Conservation (phyloP, 1,140 invertebrate genomes). For the Drosophila sucinea region DNA sequence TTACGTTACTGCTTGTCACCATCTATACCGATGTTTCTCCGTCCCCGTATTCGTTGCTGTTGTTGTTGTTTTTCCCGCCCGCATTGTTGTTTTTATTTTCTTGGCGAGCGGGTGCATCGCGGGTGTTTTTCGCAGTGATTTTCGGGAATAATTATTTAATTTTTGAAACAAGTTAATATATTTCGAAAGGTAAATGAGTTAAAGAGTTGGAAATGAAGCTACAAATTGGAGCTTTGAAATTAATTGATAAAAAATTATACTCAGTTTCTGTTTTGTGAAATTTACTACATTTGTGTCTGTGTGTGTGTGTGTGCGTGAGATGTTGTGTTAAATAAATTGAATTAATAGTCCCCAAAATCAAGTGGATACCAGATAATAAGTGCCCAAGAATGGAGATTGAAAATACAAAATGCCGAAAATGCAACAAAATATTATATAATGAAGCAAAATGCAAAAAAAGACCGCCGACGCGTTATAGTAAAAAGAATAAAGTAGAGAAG, state of each 20-base stretch:
- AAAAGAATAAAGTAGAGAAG: constrained; percentile 6
- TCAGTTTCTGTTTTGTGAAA: background rate
- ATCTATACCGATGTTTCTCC: too few relatives aligned
- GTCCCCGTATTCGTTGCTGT: too few relatives aligned
- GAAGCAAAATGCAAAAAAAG: constrained; percentile 1
- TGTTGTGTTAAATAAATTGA: constrained; percentile 4
- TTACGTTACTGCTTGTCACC: too few relatives aligned
- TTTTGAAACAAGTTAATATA: background rate
- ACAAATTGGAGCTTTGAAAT: background rate
- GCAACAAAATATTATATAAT: constrained; percentile 5
- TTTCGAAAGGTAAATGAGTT: background rate
- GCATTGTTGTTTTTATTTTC: constrained; percentile 1
- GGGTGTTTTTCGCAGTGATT: background rate
- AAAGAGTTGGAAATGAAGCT: background rate
- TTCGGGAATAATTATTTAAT: background rate
- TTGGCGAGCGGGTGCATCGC: background rate
- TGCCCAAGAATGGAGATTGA: background rate
- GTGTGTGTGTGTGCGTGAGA: background rate
- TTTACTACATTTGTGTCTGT: background rate
- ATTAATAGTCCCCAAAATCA: background rate
- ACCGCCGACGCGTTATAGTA: background rate
- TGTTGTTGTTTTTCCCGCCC: background rate
- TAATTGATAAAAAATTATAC: background rate
- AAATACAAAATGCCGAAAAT: background rate
- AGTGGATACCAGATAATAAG: constrained; percentile 2